phyloP scores from a whole-genome alignment of 2,113 vertebrate species.

The Aplodontia rufa region DNA sequence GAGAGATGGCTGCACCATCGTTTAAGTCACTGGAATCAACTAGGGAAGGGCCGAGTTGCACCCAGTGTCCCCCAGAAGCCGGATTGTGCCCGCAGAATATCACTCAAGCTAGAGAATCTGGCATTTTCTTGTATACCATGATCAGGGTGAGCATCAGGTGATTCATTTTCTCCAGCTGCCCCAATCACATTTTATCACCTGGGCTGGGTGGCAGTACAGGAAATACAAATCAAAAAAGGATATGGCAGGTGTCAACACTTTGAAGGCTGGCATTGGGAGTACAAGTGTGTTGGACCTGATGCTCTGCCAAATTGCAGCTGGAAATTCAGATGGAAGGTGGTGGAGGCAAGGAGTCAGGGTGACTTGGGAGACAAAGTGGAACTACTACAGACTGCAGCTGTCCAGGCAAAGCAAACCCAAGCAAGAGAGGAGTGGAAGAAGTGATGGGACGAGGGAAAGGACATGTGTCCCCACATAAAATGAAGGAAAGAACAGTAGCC shows the following conservation, averaged over 20 bases:
- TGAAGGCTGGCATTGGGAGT: not conserved
- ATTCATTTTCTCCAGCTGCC: not conserved
- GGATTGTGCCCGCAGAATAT: not conserved
- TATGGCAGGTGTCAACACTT: not conserved
- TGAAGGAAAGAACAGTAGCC: not conserved
- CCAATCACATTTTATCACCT: not conserved
- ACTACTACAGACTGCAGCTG: not conserved
- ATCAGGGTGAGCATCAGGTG: constrained; percentile 1
- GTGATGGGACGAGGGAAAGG: accelerated
- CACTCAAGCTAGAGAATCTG: not conserved
- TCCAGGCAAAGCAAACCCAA: not conserved
- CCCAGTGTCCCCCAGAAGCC: not conserved
- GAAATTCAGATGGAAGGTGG: not conserved
- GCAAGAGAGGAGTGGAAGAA: not conserved
- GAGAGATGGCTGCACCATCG: accelerated
- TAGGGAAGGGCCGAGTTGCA: not conserved
- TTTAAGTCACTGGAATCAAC: not conserved
- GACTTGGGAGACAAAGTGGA: not conserved
- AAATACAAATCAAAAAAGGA: not conserved
- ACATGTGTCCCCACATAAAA: accelerated
- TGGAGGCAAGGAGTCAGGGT: not conserved
- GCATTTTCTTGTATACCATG: not conserved
- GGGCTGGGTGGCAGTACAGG: not conserved
- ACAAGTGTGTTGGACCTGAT: not conserved
- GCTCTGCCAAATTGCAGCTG: not conserved